These are phyloP conservation scores for Ylistrum balloti DNA, from an alignment of 1,140 invertebrate genomes.

Conservation along the genomic window DNA sequence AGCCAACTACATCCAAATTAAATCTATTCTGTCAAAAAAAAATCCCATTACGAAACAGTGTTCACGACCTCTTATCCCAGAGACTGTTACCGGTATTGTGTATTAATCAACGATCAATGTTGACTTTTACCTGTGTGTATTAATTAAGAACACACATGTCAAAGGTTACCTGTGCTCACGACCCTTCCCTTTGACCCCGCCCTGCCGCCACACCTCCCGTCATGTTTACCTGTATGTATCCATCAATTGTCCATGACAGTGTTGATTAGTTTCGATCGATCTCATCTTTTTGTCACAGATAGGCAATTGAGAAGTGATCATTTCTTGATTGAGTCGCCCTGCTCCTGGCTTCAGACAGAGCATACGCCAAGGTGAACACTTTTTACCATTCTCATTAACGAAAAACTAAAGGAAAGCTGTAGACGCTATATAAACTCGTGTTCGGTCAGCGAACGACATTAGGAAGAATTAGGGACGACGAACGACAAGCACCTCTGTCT, in stretches of 20 bases:
- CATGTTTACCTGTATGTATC: neutral
- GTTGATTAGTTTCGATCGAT: neutral
- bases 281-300: neutral
- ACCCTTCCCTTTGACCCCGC: conserved; percentile 3
- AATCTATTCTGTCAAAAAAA: neutral
- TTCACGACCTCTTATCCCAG: neutral
- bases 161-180: conserved; percentile 5
- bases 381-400: neutral
- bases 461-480: neutral
- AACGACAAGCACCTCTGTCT: neutral
- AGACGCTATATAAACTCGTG: neutral
- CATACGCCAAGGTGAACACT: neutral
- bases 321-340: neutral
- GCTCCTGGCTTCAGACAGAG: neutral
- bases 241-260: neutral
- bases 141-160: neutral
- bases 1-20: too few relatives aligned
- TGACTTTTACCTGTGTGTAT: neutral
- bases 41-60: neutral
- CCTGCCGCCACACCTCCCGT: neutral
- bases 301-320: neutral
- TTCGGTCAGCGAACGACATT: neutral
- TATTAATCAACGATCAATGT: neutral
- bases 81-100: neutral
- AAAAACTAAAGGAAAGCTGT: neutral